Conservation (phyloP, 23 tunicate species). For the Oikopleura albicans region DNA sequence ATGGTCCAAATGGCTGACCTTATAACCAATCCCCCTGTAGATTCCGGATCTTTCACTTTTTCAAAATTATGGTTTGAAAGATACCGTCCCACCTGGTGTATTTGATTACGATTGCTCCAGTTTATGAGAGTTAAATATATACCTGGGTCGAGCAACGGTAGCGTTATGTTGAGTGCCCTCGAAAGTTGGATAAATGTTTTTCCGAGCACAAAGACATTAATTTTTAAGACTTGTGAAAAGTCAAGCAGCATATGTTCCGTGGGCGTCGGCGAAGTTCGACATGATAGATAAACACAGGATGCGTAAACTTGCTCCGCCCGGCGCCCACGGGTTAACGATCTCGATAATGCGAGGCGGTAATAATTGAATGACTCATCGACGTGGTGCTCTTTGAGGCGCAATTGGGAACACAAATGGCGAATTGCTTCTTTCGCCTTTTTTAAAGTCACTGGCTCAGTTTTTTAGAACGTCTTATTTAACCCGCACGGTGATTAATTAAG, state of each 20-base stretch:
- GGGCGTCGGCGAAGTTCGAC: background rate
- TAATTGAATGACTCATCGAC: background rate
- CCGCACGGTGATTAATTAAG: too few relatives aligned
- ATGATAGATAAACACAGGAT: slow-evolving; percentile 15
- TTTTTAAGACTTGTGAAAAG: slow-evolving; percentile 21
- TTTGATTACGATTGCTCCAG: too few relatives aligned
- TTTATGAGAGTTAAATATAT: too few relatives aligned
- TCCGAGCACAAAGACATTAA: slow-evolving; percentile 68
- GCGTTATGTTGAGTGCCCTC: slow-evolving; percentile 62
- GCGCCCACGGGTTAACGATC: background rate
- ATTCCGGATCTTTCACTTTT: too few relatives aligned
- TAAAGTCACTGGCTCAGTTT: too few relatives aligned
- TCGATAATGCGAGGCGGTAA: background rate
- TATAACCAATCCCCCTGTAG: too few relatives aligned
- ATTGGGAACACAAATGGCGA: background rate
- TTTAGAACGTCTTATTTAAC: too few relatives aligned
- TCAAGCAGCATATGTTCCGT: background rate
- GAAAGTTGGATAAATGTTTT: slow-evolving; percentile 47
- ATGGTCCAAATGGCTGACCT: too few relatives aligned
- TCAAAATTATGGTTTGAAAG: too few relatives aligned
- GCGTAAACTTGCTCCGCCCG: slow-evolving; percentile 14
- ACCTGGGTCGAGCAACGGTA: slow-evolving; percentile 56
- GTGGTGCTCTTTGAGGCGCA: background rate
- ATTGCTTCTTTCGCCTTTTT: slow-evolving; percentile 8
- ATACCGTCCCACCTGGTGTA: too few relatives aligned